Base-by-base conservation (phyloP, 1,140 invertebrate species). In the Drosophila miranda region DNA sequence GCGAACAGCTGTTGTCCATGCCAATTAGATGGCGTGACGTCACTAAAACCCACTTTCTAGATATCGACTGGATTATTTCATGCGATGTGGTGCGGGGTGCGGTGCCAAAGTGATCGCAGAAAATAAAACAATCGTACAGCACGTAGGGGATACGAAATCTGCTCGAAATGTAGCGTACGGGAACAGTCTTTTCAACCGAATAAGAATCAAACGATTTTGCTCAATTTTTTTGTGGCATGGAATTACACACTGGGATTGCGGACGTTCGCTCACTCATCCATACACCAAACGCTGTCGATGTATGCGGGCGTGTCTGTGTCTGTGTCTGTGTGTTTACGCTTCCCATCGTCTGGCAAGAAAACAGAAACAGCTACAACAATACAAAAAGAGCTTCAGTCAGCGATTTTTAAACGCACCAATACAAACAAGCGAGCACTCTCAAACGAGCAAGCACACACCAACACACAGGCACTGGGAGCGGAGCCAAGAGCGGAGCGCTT, bases 341-440 rank as follows among this genome's bases (percentile, higher is more conserved):
- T 43, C 57, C 30, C 59, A 26, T 30, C 43, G 64, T 61, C 16
- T 62, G 42, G 45, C 45, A 26, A 54, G 59, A 71, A 63, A 45
- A 30, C 7, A 38, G 53, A 45, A 62, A 66, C 56, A 56, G 56
- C 57, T 57, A 73, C 60, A 56, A 67, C 53, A 57, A 49, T 16
- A 13, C 19, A 64, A 62, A 73, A 74, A 55, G 58, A 82, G 74
- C 75, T 78, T 53, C 57, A 53, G 52, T 71, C 62, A 76, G 68
- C 68, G 46, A 71, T 81, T 74, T 74, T 59, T 38, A 58, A 60
- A 44, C 38, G 46, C 41, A 28, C 53, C 34, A 13, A 38, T 38
- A 42, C 53, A 41, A 50, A 54, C 72, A 41, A 41, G 57, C 64
- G 38, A 49, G 42, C 8, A 50, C 58, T 54, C 28, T 26, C 23